phyloP scores from a whole-genome alignment of 2,888 invertebrate species.

The Macrophya annulata region DNA sequence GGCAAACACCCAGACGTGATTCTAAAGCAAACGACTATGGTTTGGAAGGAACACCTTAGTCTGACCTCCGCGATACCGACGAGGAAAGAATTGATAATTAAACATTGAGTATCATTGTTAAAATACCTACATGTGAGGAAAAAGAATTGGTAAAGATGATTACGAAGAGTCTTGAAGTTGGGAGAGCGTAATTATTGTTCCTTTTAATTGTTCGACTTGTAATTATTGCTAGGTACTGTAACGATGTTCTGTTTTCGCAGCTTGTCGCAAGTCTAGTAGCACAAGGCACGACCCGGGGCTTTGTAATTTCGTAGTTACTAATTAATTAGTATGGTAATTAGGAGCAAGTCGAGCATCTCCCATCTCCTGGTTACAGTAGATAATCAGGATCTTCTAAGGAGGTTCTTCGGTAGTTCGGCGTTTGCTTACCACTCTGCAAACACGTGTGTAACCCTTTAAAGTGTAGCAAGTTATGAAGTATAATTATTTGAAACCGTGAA shows the following conservation, averaged over 20 bases:
- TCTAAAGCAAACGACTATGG: slow-evolving; percentile 30
- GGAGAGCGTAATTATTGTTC: neutral
- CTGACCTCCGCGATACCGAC: slow-evolving; percentile 17
- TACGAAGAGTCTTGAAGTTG: too few species aligned
- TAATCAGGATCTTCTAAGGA: slow-evolving; percentile 38
- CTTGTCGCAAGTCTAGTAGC: slow-evolving; percentile 16
- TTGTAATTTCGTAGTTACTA: slow-evolving; percentile 49
- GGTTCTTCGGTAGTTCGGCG: slow-evolving; percentile 16
- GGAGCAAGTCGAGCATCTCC: slow-evolving; percentile 48
- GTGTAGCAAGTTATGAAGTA: neutral
- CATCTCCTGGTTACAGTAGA: slow-evolving; percentile 46
- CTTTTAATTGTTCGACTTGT: neutral
- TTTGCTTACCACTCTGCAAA: slow-evolving; percentile 22
- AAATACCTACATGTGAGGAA: neutral
- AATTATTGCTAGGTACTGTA: slow-evolving; percentile 11
- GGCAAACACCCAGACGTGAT: slow-evolving; percentile 4
- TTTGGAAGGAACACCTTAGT: neutral
- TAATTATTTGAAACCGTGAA: neutral
- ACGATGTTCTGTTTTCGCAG: slow-evolving; percentile 40
- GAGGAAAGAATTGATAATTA: neutral
- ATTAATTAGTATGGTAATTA: slow-evolving; percentile 55
- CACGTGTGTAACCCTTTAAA: neutral
- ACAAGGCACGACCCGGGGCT: slow-evolving; percentile 38
- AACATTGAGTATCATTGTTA: neutral
- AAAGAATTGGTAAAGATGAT: neutral